phyloP scores from a whole-genome alignment of 2,888 invertebrate species.

The Drosophila histrio region DNA sequence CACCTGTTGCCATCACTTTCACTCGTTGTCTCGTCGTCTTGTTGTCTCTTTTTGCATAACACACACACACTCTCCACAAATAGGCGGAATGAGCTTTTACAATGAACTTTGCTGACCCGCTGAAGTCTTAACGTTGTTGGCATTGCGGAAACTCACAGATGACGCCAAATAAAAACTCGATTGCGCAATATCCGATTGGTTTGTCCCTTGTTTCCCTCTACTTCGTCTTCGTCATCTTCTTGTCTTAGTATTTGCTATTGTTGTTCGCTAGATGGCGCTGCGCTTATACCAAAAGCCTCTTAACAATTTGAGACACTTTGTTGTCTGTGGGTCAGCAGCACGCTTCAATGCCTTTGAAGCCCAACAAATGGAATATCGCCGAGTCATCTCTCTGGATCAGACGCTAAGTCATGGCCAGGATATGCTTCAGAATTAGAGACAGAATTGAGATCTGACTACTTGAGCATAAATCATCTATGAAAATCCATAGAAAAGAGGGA shows the following conservation, averaged over 20 bases:
- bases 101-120: conserved; percentile 60
- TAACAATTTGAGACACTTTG: conserved; percentile 39
- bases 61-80: neutral
- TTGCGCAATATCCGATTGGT: conserved; percentile 73
- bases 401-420: conserved; percentile 12
- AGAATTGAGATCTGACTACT: no score
- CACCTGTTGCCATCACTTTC: conserved; percentile 66
- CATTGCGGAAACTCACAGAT: conserved; percentile 59
- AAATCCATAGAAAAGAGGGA: neutral
- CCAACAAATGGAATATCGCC: neutral
- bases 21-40: conserved; percentile 29
- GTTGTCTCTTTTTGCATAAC: conserved; percentile 57
- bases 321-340: conserved; percentile 54
- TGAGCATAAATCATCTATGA: no score
- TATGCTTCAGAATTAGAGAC: neutral
- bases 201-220: conserved; percentile 5
- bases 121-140: conserved; percentile 7
- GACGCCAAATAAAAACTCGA: conserved; percentile 31
- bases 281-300: conserved; percentile 32
- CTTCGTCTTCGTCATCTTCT: neutral
- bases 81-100: conserved; percentile 26
- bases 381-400: conserved; percentile 1
- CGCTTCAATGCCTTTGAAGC: conserved; percentile 16
- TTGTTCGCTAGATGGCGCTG: conserved; percentile 12
- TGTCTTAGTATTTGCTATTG: conserved; percentile 5